Evolutionary conservation across 2,113 vertebrate genomes (phyloP).

Genomic region (Acanthisitta chloris): DNA sequence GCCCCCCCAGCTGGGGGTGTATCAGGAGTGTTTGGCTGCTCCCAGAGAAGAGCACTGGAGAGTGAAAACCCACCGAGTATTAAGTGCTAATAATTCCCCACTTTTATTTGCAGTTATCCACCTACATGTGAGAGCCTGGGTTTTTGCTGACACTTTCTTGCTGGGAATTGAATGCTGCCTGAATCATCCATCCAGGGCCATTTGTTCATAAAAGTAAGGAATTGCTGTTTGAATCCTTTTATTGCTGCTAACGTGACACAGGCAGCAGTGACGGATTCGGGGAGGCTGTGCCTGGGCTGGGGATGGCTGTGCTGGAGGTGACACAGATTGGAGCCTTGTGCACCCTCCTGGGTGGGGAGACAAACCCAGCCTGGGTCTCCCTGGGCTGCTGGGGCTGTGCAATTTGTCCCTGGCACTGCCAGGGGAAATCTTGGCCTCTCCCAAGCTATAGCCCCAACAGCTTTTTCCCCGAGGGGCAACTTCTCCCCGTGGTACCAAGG

Average conservation of each 20-base stretch:
- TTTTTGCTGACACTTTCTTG: slow-evolving; percentile 56
- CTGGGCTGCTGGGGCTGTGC: background rate
- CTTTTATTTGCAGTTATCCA: slow-evolving; percentile 56
- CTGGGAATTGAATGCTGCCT: slow-evolving; percentile 49
- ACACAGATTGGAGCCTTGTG: background rate
- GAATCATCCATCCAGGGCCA: slow-evolving; percentile 59
- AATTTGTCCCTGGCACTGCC: background rate
- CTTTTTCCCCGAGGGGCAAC: background rate
- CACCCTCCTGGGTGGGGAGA: background rate
- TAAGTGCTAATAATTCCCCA: slow-evolving; percentile 48
- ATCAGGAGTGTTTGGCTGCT: background rate
- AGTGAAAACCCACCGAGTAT: background rate
- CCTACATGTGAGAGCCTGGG: background rate
- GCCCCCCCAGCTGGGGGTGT: background rate
- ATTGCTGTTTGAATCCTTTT: slow-evolving; percentile 50
- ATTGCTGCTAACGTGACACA: slow-evolving; percentile 20
- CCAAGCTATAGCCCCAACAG: background rate
- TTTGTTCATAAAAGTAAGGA: slow-evolving; percentile 62
- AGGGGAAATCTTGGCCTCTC: background rate
- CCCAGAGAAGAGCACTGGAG: background rate
- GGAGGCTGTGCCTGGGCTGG: background rate
- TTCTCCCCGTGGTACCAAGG: rapidly evolving
- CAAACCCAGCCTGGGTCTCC: background rate
- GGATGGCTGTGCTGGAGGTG: background rate
- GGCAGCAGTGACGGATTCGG: background rate